A percentile compares a stretch with the other conserved stretches of the same genome.
These are phyloP conservation scores for Enteromius anoplus DNA, from an alignment of 2,797 vertebrate species.

Conservation along the genomic window DNA sequence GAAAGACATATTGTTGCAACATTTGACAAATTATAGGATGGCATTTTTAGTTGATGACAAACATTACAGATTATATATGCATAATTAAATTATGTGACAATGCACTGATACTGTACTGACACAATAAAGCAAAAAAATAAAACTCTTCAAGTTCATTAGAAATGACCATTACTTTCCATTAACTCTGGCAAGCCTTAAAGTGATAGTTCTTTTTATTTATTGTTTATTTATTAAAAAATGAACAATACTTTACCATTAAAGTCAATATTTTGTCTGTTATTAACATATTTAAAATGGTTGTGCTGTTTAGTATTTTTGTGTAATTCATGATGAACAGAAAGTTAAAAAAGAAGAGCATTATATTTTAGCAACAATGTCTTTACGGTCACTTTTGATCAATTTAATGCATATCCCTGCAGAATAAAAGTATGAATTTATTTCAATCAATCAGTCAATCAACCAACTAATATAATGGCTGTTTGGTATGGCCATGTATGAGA, in stretches of 20 bases:
- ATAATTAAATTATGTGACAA: not conserved
- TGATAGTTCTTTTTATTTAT: not conserved
- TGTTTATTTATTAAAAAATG: not conserved
- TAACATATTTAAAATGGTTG: not conserved
- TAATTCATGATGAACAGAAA: not conserved
- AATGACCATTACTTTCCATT: not conserved
- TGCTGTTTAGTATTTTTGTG: not conserved
- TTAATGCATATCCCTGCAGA: not conserved
- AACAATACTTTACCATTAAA: not conserved
- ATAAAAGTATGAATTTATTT: not conserved
- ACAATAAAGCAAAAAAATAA: not conserved
- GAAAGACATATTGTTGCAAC: not conserved
- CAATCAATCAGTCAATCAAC: not conserved
- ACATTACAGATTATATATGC: not conserved
- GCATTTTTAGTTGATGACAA: not conserved
- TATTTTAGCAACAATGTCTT: too few relatives aligned
- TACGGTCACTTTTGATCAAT: too few relatives aligned
- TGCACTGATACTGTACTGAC: not conserved
- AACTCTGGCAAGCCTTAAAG: not conserved
- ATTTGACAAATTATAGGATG: not conserved
- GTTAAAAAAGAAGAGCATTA: not conserved
- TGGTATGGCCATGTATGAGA: not conserved
- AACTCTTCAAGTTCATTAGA: not conserved
- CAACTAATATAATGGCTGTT: not conserved
- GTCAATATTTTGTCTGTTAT: not conserved